These are phyloP conservation scores for Halichondria panicea DNA, from an alignment of 37 sponge, comb jelly and placozoan species.

Conservation along the genomic window DNA sequence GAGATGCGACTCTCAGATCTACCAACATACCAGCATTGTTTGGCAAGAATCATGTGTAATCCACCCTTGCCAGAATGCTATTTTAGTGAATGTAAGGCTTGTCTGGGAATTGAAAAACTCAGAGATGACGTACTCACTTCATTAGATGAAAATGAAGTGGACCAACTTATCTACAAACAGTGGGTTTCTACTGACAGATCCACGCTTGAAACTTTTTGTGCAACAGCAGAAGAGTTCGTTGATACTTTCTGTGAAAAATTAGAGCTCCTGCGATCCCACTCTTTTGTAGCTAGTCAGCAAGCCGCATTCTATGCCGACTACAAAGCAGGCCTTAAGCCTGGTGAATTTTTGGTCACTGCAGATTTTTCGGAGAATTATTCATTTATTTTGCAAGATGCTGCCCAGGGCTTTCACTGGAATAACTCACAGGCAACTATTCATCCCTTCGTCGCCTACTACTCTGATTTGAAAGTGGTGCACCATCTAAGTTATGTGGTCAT, in stretches of 20 bases:
- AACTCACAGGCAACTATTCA: conserved; percentile 32
- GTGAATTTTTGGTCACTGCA: conserved; percentile 26
- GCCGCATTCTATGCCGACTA: conserved; percentile 12
- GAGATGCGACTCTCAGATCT: background rate
- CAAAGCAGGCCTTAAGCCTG: conserved; percentile 25
- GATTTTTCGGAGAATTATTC: conserved; percentile 53
- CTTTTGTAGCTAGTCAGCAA: conserved; percentile 41
- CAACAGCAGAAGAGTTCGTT: conserved; percentile 24
- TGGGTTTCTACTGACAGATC: conserved; percentile 26
- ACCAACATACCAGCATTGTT: conserved; percentile 1
- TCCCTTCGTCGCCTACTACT: background rate
- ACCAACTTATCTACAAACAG: conserved; percentile 33
- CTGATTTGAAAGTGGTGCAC: background rate
- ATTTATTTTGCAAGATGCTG: conserved; percentile 42
- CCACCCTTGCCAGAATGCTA: conserved; percentile 23
- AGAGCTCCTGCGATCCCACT: conserved; percentile 20
- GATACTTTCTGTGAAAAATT: conserved; percentile 29
- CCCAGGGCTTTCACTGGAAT: conserved; percentile 51
- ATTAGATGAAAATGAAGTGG: conserved; percentile 34
- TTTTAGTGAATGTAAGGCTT: conserved; percentile 16
- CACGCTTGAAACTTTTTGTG: conserved; percentile 3
- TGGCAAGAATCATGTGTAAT: conserved; percentile 33
- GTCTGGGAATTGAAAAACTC: conserved; percentile 6
- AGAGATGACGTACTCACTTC: background rate
- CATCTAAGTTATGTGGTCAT: conserved; percentile 49